A percentile compares a stretch with the other conserved stretches of the same genome.
Evolutionary conservation across 1,140 invertebrate genomes (phyloP).

Genomic region (Planococcus citri): DNA sequence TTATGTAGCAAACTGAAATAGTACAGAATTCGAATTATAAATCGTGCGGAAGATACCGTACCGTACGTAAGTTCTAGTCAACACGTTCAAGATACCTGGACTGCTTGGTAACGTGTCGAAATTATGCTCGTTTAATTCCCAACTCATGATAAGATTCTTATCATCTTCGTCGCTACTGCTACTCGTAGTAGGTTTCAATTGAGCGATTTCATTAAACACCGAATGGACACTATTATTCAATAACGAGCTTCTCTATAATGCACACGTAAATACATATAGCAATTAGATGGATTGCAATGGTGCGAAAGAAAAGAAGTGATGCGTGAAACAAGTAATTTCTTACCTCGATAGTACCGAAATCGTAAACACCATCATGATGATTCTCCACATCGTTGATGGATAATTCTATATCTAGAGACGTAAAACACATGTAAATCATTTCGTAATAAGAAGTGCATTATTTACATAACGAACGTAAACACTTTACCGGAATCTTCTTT

Average conservation of each 20-base stretch:
- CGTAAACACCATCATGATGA: not conserved
- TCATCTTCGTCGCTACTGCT: constrained; percentile 13
- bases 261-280: no score
- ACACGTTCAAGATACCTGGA: not conserved
- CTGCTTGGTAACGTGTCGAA: constrained; percentile 9
- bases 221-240: not conserved
- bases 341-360: not conserved
- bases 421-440: not conserved
- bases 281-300: no score
- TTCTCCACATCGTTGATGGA: not conserved
- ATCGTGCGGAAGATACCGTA: not conserved
- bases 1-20: constrained; percentile 4
- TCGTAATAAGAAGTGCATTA: not conserved
- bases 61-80: not conserved
- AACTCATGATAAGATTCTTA: constrained; percentile 16
- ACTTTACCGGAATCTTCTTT: not conserved
- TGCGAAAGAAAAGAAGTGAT: no score
- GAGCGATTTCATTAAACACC: constrained; percentile 7
- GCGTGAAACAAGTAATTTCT: not conserved
- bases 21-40: no score
- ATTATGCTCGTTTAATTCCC: not conserved
- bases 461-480: not conserved
- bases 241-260: not conserved
- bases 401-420: not conserved
- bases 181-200: not conserved